Base-by-base conservation (phyloP, 2,113 vertebrate genomes). In the Pseudopodoces humilis region DNA sequence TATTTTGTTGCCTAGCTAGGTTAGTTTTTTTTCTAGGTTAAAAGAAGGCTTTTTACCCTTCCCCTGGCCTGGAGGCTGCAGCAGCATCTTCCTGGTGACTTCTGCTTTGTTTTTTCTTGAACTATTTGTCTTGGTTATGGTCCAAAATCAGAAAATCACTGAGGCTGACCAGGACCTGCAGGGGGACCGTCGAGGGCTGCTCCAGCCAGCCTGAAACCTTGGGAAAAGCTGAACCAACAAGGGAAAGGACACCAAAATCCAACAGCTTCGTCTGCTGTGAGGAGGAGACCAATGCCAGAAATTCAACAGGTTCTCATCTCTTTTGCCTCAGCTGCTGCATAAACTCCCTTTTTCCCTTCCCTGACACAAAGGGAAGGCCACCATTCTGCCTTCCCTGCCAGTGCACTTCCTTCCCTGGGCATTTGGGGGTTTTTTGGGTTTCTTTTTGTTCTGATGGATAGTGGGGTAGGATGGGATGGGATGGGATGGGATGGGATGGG, bases 181-280 rank as follows among this genome's bases (percentile, higher is more conserved):
- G 9, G 24, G 10, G 8, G 43, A 16, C 39, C 39, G 12, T 11
- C 39, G 39, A 13, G 10, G 19, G 55, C 25, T 1, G 4, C 25
- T 35, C 19, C 19, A 3, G 23, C 18, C 47, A 63, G 49, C 7
- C 19, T 0, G 1, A 35, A 37, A 53, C 22, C 35, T 41, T 0
- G 1, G 14, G 59, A 41, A 52, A 63, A 52, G 23, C 46, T 63
- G 35, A 62, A 41, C 28, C 58, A 27, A 13, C 35, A 41, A 33
- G 46, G 33, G 30, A 33, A 77, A 50, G 17, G 10, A 63, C 37
- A 63, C 46, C 46, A 78, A 47, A 78, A 63, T 25, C 35, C 46
- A 78, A 14, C 23, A 64, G 24, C 19, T 64, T 64, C 47, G 11
- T 53, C 24, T 53, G 11, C 37, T 64, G 31, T 14, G 37, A 63